Conservation (phyloP, 2,888 invertebrate genomes). For the Drosophila infuscata region DNA sequence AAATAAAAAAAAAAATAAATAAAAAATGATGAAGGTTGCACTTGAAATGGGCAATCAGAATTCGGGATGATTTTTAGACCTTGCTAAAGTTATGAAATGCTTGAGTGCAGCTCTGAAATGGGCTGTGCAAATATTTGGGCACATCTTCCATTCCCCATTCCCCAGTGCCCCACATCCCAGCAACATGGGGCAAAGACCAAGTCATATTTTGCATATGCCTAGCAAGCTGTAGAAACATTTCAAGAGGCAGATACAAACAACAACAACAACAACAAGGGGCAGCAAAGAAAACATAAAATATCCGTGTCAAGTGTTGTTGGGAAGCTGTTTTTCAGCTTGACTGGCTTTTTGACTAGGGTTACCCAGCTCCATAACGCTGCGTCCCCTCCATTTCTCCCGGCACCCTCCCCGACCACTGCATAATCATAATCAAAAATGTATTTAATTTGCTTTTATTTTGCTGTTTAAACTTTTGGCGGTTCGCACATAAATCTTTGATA, state of each 20-base stretch:
- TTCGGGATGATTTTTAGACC: slow-evolving; percentile 2
- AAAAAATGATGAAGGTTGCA: slow-evolving; percentile 36
- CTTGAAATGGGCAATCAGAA: slow-evolving; percentile 26
- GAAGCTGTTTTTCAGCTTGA: slow-evolving; percentile 77
- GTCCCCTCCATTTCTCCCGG: neutral
- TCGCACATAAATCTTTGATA: slow-evolving; percentile 74
- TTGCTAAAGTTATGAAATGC: slow-evolving; percentile 60
- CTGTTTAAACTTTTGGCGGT: slow-evolving; percentile 64
- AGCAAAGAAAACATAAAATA: slow-evolving; percentile 52
- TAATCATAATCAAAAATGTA: slow-evolving; percentile 77
- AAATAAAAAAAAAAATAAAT: slow-evolving; percentile 21
- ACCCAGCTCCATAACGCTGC: slow-evolving; percentile 10
- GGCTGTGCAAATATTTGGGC: slow-evolving; percentile 67
- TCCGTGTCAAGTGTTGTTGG: slow-evolving; percentile 70
- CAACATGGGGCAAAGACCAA: slow-evolving; percentile 12
- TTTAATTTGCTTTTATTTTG: slow-evolving; percentile 73
- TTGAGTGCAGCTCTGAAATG: slow-evolving; percentile 33
- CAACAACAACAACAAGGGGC: slow-evolving; percentile 5
- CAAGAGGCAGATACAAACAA: slow-evolving; percentile 28
- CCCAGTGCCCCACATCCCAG: neutral
- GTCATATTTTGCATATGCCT: slow-evolving; percentile 54
- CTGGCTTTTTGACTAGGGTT: slow-evolving; percentile 74
- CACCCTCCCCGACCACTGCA: neutral
- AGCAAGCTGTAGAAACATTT: slow-evolving; percentile 41
- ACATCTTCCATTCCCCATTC: slow-evolving; percentile 6